These are phyloP conservation scores for Morpho achilles DNA, from an alignment of 2,888 invertebrate genomes.

Conservation along the genomic window DNA sequence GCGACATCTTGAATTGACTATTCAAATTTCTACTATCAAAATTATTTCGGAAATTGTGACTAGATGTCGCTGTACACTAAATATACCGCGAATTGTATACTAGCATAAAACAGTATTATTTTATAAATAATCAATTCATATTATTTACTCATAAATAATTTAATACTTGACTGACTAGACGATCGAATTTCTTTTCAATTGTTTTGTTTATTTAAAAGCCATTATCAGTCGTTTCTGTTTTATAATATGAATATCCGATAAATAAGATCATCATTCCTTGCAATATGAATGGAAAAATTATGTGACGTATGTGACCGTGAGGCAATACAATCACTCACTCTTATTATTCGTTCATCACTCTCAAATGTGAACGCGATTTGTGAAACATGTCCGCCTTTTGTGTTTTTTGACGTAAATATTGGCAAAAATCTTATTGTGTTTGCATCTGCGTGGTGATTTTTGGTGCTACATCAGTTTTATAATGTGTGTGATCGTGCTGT, in stretches of 20 bases:
- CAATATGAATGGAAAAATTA: conserved; percentile 20
- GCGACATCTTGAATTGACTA: too few species aligned
- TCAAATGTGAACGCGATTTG: conserved; percentile 54
- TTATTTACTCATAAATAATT: too few species aligned
- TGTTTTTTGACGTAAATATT: conserved; percentile 76
- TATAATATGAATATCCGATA: conserved; percentile 14
- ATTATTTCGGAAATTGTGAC: too few species aligned
- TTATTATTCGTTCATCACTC: conserved; percentile 31
- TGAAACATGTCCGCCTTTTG: conserved; percentile 74
- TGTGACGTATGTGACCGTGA: conserved; percentile 21
- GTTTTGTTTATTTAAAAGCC: too few species aligned
- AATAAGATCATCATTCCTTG: conserved; percentile 15
- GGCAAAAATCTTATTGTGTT: conserved; percentile 54
- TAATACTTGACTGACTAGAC: too few species aligned
- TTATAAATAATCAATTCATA: too few species aligned
- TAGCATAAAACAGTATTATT: too few species aligned
- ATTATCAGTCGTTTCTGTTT: too few species aligned
- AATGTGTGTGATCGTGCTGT: conserved; percentile 72
- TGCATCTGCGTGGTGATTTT: conserved; percentile 55
- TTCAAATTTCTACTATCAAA: too few species aligned
- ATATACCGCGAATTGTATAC: too few species aligned
- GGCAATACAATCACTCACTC: conserved; percentile 14
- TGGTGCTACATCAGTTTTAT: conserved; percentile 60
- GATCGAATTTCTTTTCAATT: too few species aligned
- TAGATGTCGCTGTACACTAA: too few species aligned